Conservation (phyloP, 2,888 invertebrate species). For the Nineta flava region DNA sequence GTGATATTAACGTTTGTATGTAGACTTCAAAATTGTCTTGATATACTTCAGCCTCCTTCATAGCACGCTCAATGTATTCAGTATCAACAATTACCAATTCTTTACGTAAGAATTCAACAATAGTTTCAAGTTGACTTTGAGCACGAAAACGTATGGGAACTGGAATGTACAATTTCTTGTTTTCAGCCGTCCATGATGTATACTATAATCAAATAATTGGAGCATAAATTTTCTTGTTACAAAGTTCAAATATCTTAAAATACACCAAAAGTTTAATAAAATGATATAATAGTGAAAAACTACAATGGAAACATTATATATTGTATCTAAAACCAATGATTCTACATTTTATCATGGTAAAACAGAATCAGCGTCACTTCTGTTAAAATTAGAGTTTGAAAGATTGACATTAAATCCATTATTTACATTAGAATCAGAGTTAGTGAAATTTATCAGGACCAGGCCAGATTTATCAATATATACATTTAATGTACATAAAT, state of each 20-base stretch:
- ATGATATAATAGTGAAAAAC: no score
- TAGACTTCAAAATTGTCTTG: conserved; percentile 84
- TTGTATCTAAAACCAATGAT: no score
- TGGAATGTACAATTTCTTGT: conserved; percentile 62
- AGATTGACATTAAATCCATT: no score
- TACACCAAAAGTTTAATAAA: background rate
- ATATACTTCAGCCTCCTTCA: conserved; percentile 60
- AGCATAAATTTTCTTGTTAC: conserved; percentile 7
- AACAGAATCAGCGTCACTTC: no score
- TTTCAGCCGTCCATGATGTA: conserved; percentile 71
- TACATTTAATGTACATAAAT: no score
- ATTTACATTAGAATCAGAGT: no score
- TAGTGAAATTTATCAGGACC: no score
- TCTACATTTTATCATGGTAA: no score
- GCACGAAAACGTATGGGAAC: conserved; percentile 61
- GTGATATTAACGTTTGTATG: conserved; percentile 79
- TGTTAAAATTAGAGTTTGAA: no score
- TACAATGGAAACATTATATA: no score
- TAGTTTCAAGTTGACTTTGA: conserved; percentile 59
- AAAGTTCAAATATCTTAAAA: background rate
- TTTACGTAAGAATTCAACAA: conserved; percentile 63
- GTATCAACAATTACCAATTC: conserved; percentile 51
- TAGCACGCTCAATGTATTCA: conserved; percentile 55
- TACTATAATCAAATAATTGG: conserved; percentile 39
- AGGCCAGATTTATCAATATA: no score